Evolutionary conservation across 2,113 vertebrate genomes (phyloP).

Genomic region (Pogona vitticeps): DNA sequence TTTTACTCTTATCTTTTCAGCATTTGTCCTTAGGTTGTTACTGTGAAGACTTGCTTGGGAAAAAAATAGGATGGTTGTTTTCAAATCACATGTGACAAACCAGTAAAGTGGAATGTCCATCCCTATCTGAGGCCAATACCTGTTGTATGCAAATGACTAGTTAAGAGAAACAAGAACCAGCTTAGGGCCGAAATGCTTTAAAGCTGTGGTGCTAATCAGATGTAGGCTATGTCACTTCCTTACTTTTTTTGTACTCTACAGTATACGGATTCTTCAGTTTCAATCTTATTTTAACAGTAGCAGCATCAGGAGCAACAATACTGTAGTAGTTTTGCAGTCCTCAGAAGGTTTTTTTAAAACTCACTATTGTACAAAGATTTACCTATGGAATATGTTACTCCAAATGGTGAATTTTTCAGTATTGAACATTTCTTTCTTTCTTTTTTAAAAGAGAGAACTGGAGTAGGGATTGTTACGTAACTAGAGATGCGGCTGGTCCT

Average conservation of each 20-base stretch:
- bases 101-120: neutral
- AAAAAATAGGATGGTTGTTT: neutral
- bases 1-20: neutral
- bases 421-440: constrained; percentile 1
- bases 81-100: no score
- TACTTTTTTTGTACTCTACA: neutral
- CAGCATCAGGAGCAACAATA: no score
- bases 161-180: neutral
- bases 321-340: neutral
- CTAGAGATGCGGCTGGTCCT: neutral
- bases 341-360: neutral
- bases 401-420: constrained; percentile 4
- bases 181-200: neutral
- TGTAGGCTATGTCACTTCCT: neutral
- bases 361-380: neutral
- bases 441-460: neutral
- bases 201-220: neutral
- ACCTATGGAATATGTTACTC: constrained; percentile 17
- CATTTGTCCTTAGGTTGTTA: neutral
- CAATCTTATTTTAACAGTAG: neutral
- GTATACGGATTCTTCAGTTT: neutral
- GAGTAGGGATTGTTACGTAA: constrained; percentile 32
- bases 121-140: neutral
- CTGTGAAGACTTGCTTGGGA: neutral
- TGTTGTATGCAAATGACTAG: neutral